A percentile compares a stretch with the other conserved stretches of the same genome.
Evolutionary conservation across 2,888 invertebrate species (phyloP).

Genomic region (Crepidodera aurea): DNA sequence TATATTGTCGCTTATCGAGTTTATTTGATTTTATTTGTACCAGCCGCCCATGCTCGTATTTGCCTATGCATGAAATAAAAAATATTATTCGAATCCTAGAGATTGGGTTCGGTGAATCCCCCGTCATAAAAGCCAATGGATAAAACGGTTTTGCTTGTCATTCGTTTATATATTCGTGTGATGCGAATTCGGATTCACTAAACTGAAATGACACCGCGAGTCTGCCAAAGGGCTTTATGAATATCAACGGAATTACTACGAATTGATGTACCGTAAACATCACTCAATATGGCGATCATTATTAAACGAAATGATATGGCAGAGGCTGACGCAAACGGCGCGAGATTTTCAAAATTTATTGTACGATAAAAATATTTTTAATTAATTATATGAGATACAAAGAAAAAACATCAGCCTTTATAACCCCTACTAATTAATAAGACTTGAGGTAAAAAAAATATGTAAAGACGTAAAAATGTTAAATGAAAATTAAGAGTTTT

Average conservation of each 20-base stretch:
- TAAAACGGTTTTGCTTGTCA: slow-evolving; percentile 20
- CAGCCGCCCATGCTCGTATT: too few species aligned
- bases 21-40: too few species aligned
- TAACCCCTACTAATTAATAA: too few species aligned
- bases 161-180: slow-evolving; percentile 17
- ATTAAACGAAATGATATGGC: slow-evolving; percentile 7
- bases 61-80: neutral
- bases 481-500: too few species aligned
- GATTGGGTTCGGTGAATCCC: neutral
- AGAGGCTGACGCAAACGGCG: neutral
- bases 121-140: slow-evolving; percentile 6
- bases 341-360: too few species aligned
- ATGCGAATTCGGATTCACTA: slow-evolving; percentile 18
- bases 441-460: too few species aligned
- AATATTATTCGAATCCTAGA: neutral
- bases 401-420: too few species aligned
- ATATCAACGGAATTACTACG: slow-evolving; percentile 11
- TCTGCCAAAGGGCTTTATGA: slow-evolving; percentile 15
- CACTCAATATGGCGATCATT: slow-evolving; percentile 6
- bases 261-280: slow-evolving; percentile 9
- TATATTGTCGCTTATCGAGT: neutral
- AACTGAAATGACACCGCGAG: slow-evolving; percentile 24
- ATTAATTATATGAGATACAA: too few species aligned
- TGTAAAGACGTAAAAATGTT: too few species aligned
- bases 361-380: too few species aligned